A percentile compares a stretch with the other conserved stretches of the same genome.
Conservation (phyloP, 2,113 vertebrate species). For the Ctenomys sociabilis region DNA sequence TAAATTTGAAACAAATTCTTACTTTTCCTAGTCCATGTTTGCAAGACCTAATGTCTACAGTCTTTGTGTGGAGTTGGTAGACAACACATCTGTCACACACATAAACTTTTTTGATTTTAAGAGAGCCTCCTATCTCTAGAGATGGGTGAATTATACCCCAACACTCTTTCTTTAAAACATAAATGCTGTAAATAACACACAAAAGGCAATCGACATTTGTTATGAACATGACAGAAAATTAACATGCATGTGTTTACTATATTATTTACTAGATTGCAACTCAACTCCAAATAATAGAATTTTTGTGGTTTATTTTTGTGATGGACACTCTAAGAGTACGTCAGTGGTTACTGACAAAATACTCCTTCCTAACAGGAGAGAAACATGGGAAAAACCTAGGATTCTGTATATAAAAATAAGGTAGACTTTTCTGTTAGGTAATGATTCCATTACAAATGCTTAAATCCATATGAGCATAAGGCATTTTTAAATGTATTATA, state of each 20-base stretch:
- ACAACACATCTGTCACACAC: neutral
- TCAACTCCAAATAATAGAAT: neutral
- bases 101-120: neutral
- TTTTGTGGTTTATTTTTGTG: neutral
- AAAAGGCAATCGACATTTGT: neutral
- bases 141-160: neutral
- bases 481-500: too few species aligned
- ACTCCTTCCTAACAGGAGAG: neutral
- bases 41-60: neutral
- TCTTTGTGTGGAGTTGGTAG: neutral
- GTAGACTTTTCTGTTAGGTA: neutral
- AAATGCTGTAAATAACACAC: slow-evolving; percentile 6
- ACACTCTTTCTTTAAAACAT: neutral
- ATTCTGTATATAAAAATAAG: slow-evolving; percentile 9
- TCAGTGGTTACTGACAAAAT: neutral
- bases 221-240: neutral
- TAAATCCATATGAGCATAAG: neutral
- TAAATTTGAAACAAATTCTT: slow-evolving; percentile 41
- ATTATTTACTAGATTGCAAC: neutral
- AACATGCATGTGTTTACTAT: neutral
- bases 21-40: neutral
- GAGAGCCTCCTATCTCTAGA: neutral
- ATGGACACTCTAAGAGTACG: neutral
- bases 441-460: neutral
- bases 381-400: neutral